phyloP scores from a whole-genome alignment of 2,113 vertebrate genomes.

The Chloropsis hardwickii region DNA sequence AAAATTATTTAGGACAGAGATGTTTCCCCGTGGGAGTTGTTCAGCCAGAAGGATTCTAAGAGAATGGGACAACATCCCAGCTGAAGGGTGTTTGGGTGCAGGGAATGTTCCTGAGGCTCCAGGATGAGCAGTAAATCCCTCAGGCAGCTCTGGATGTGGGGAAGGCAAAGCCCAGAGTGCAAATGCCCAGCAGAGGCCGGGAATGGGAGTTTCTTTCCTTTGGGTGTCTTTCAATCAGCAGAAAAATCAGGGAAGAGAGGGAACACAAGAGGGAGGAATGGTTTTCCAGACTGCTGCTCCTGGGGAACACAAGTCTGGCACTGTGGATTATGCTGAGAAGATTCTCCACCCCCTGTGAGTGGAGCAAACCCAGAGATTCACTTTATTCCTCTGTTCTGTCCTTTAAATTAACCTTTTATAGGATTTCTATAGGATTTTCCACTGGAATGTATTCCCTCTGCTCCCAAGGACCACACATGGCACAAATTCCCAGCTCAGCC shows the following conservation, averaged over 20 bases:
- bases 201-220: neutral
- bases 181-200: rapidly evolving
- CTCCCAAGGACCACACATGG: rapidly evolving
- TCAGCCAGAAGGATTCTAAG: neutral
- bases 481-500: rapidly evolving
- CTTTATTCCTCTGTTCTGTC: neutral
- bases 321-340: neutral
- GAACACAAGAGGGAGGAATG: neutral
- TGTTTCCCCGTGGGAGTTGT: neutral
- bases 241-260: neutral
- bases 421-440: neutral
- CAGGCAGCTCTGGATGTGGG: rapidly evolving
- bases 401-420: neutral
- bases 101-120: neutral
- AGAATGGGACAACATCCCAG: neutral
- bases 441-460: rapidly evolving
- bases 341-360: rapidly evolving
- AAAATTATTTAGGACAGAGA: neutral
- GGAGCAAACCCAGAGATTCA: neutral
- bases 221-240: neutral
- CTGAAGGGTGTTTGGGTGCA: neutral
- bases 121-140: neutral
- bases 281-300: neutral
- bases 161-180: neutral
- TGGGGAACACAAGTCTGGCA: neutral